Evolutionary conservation across 2,888 invertebrate species (phyloP).

Genomic region (Papilio demoleus): DNA sequence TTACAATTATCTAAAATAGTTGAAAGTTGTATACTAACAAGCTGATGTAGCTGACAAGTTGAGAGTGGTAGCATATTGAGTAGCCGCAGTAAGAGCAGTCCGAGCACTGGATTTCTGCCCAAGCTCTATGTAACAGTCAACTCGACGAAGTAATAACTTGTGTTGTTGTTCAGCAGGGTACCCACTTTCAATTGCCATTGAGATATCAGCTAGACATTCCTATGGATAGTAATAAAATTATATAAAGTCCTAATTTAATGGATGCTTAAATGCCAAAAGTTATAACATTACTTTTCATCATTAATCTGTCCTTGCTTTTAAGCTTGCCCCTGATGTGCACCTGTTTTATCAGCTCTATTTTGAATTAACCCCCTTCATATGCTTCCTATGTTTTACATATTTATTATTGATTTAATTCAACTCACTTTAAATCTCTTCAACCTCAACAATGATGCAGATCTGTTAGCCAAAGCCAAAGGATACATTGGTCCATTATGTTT

Average conservation of each 20-base stretch:
- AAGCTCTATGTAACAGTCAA: slow-evolving; percentile 85
- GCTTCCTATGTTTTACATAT: too few species aligned
- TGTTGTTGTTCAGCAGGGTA: slow-evolving; percentile 85
- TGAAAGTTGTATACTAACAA: slow-evolving; percentile 49
- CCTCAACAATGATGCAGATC: slow-evolving; percentile 86
- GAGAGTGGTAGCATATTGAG: slow-evolving; percentile 51
- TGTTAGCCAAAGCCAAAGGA: slow-evolving; percentile 86
- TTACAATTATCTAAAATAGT: neutral
- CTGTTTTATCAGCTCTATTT: too few species aligned
- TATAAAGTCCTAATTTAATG: neutral
- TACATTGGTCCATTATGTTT: slow-evolving; percentile 81
- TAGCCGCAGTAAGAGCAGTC: slow-evolving; percentile 56
- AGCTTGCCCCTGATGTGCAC: too few species aligned
- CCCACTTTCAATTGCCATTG: slow-evolving; percentile 82
- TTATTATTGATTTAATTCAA: neutral
- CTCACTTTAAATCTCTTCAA: slow-evolving; percentile 84
- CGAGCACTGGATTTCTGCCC: slow-evolving; percentile 66
- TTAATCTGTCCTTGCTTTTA: too few species aligned
- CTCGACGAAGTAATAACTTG: slow-evolving; percentile 86
- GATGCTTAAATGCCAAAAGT: neutral
- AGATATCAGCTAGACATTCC: slow-evolving; percentile 86
- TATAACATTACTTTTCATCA: too few species aligned
- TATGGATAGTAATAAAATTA: slow-evolving; percentile 52
- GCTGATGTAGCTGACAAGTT: slow-evolving; percentile 52
- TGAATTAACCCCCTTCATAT: too few species aligned